phyloP scores from a whole-genome alignment of 2,888 invertebrate species.

The Trissolcus japonicus region DNA sequence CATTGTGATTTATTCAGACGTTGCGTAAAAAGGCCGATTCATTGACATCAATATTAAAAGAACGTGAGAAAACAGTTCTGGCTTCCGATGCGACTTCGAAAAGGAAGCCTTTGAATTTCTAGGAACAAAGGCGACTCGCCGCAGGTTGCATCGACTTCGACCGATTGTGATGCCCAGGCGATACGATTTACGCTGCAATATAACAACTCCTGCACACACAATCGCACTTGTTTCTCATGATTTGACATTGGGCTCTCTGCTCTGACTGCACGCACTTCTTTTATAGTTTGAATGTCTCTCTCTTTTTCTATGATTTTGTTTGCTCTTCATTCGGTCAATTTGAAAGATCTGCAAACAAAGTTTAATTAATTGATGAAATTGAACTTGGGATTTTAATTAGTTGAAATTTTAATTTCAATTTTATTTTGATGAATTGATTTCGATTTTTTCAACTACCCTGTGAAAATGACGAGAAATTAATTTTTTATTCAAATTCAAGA shows the following conservation, averaged over 20 bases:
- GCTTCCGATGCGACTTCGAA: constrained; percentile 52
- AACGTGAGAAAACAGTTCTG: constrained; percentile 52
- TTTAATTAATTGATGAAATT: too few relatives aligned
- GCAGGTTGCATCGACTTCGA: constrained; percentile 45
- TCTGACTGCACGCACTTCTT: constrained; percentile 2
- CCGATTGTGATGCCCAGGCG: constrained; percentile 44
- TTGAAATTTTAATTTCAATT: too few relatives aligned
- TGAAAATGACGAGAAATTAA: too few relatives aligned
- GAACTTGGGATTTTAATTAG: too few relatives aligned
- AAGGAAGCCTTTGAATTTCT: constrained; percentile 56
- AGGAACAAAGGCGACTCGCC: constrained; percentile 53
- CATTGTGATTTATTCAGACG: constrained; percentile 48
- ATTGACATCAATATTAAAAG: constrained; percentile 51
- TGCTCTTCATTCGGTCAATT: too few relatives aligned
- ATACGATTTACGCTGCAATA: constrained; percentile 48
- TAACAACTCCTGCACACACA: constrained; percentile 33
- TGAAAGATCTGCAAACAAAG: too few relatives aligned
- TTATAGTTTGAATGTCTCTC: too few relatives aligned
- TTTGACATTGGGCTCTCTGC: constrained; percentile 23
- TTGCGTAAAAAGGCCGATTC: constrained; percentile 40
- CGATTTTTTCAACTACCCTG: too few relatives aligned
- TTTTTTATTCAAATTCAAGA: too few relatives aligned
- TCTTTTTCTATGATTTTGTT: too few relatives aligned
- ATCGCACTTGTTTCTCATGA: constrained; percentile 45
- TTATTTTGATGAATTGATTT: too few relatives aligned